These are phyloP conservation scores for Tricholaema leucomelas DNA, from an alignment of 2,113 vertebrate genomes.

Conservation along the genomic window DNA sequence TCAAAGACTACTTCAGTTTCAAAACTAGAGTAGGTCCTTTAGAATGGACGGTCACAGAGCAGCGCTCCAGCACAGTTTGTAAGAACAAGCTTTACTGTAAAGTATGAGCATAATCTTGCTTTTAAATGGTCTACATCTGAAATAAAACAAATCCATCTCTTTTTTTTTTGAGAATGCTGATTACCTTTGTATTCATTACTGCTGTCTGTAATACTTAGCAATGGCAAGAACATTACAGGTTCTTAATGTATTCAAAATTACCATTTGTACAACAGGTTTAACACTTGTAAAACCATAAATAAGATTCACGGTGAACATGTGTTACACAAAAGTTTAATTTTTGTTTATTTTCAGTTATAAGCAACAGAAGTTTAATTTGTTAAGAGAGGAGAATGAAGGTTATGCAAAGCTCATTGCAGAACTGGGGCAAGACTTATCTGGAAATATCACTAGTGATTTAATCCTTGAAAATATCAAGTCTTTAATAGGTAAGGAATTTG, in stretches of 20 bases:
- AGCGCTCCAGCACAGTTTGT: not conserved
- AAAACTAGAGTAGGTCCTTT: not conserved
- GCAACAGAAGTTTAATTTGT: constrained; percentile 98
- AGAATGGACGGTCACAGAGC: not conserved
- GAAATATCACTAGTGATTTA: constrained; percentile 92
- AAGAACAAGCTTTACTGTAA: not conserved
- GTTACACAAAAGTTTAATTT: constrained; percentile 18
- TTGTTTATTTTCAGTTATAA: constrained; percentile 89
- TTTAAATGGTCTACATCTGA: not conserved
- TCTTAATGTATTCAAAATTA: not conserved
- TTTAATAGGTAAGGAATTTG: constrained; percentile 88
- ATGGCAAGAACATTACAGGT: not conserved
- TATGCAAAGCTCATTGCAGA: constrained; percentile 97
- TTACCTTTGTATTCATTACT: not conserved
- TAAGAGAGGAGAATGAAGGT: constrained; percentile 98
- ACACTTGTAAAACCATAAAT: not conserved
- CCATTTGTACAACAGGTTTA: not conserved
- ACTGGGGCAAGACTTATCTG: constrained; percentile 94
- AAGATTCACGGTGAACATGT: not conserved
- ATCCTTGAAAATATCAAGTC: constrained; percentile 99
- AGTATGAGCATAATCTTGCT: not conserved
- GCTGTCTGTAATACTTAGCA: not conserved
- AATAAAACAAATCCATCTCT: no score
- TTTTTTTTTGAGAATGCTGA: not conserved
- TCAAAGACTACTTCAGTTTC: not conserved